phyloP scores from a whole-genome alignment of 2,113 vertebrate species.

The Blennius ocellaris region DNA sequence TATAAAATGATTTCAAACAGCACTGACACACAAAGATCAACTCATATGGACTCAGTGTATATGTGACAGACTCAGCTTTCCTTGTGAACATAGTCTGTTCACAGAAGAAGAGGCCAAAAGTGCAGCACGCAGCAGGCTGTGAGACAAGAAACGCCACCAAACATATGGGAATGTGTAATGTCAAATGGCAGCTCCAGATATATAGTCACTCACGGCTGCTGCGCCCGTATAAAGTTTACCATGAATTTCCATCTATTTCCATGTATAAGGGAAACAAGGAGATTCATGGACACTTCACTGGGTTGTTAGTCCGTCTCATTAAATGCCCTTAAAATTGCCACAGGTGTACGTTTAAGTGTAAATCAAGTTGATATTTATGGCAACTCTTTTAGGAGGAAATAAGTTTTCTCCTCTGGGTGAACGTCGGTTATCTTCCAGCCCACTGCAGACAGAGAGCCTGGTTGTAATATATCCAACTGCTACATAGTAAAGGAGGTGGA shows the following conservation, averaged over 20 bases:
- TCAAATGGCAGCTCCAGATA: slow-evolving; percentile 61
- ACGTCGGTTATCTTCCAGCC: slow-evolving; percentile 61
- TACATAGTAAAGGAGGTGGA: slow-evolving; percentile 40
- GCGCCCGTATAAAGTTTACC: slow-evolving; percentile 52
- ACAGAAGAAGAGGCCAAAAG: slow-evolving; percentile 45
- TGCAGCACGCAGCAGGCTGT: slow-evolving; percentile 31
- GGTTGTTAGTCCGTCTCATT: slow-evolving; percentile 66
- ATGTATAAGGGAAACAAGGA: slow-evolving; percentile 42
- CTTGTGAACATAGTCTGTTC: slow-evolving; percentile 32
- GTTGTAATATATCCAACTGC: slow-evolving; percentile 62
- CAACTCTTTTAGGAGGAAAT: slow-evolving; percentile 62
- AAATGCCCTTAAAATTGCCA: slow-evolving; percentile 64
- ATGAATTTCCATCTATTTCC: slow-evolving; percentile 52
- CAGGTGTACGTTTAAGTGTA: slow-evolving; percentile 68
- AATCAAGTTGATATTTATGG: slow-evolving; percentile 73
- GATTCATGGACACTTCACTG: slow-evolving; percentile 67
- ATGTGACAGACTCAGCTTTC: slow-evolving; percentile 22
- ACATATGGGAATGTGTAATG: slow-evolving; percentile 63
- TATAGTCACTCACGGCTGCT: slow-evolving; percentile 48
- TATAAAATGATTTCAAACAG: neutral
- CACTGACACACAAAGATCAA: neutral
- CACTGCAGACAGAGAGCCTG: slow-evolving; percentile 27
- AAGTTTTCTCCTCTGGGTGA: slow-evolving; percentile 56
- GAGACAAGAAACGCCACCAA: slow-evolving; percentile 30
- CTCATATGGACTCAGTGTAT: slow-evolving; percentile 32